Conservation (phyloP, 1,140 invertebrate genomes). For the Drosophila yakuba region DNA sequence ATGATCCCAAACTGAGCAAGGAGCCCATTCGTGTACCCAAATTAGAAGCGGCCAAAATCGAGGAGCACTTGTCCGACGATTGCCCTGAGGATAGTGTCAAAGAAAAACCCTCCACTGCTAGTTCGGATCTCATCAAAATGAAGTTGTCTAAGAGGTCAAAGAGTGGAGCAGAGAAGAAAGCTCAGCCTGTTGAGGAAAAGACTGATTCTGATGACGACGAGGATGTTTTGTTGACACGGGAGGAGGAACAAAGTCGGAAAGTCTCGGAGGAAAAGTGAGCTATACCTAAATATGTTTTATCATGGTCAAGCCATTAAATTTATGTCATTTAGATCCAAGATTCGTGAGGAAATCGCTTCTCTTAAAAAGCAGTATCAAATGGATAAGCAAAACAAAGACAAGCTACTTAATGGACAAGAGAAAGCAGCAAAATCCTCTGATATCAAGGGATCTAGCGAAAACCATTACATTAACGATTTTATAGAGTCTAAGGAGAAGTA, state of each 20-base stretch:
- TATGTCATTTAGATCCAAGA: conserved; percentile 88
- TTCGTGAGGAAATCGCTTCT: conserved; percentile 90
- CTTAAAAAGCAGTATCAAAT: conserved; percentile 90
- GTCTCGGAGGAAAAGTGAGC: conserved; percentile 88
- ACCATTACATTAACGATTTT: conserved; percentile 88
- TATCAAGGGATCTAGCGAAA: conserved; percentile 76
- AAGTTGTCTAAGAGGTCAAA: conserved; percentile 50
- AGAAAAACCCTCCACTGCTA: neutral
- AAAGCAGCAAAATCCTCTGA: conserved; percentile 81
- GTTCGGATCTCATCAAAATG: conserved; percentile 54
- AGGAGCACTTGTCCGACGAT: conserved; percentile 85
- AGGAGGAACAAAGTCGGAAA: conserved; percentile 86
- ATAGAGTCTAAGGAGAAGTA: conserved; percentile 92
- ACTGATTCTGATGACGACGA: conserved; percentile 86
- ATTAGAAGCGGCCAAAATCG: conserved; percentile 77
- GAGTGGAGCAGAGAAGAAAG: conserved; percentile 29
- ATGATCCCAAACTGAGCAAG: conserved; percentile 95
- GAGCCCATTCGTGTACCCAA: conserved; percentile 86
- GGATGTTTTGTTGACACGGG: conserved; percentile 84
- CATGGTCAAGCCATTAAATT: neutral
- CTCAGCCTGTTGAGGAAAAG: conserved; percentile 34
- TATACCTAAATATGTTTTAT: neutral
- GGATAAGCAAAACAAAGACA: conserved; percentile 86
- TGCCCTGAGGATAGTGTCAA: conserved; percentile 50
- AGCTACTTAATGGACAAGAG: conserved; percentile 75